Evolutionary conservation across 2,797 vertebrate species (phyloP).

Genomic region (Channallabes apus): DNA sequence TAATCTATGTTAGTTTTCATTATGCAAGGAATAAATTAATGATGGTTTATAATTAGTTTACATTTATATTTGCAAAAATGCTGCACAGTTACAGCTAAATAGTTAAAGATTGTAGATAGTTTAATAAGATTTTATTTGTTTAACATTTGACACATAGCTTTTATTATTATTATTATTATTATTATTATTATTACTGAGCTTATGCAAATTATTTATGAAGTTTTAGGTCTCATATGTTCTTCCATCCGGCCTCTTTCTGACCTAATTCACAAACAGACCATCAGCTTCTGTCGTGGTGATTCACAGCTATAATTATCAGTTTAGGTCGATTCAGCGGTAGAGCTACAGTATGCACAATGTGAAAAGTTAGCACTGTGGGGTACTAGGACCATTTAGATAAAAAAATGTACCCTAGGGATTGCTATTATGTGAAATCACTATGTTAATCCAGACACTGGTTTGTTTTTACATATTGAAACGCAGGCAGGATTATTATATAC

Average conservation of each 20-base stretch:
- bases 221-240: neutral
- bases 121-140: neutral
- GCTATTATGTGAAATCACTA: neutral
- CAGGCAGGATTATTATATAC: neutral
- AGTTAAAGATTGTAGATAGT: neutral
- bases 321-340: neutral
- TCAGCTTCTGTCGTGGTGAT: neutral
- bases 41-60: neutral
- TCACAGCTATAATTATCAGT: neutral
- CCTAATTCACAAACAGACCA: neutral
- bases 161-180: neutral
- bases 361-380: neutral
- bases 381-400: neutral
- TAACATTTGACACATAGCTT: neutral
- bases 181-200: neutral
- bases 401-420: neutral
- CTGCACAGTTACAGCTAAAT: neutral
- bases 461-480: neutral
- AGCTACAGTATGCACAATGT: neutral
- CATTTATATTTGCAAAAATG: neutral
- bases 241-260: neutral
- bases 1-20: neutral
- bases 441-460: neutral
- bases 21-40: neutral
- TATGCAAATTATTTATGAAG: neutral